Base-by-base conservation (phyloP, 2,113 vertebrate genomes). In the Phasianus colchicus region DNA sequence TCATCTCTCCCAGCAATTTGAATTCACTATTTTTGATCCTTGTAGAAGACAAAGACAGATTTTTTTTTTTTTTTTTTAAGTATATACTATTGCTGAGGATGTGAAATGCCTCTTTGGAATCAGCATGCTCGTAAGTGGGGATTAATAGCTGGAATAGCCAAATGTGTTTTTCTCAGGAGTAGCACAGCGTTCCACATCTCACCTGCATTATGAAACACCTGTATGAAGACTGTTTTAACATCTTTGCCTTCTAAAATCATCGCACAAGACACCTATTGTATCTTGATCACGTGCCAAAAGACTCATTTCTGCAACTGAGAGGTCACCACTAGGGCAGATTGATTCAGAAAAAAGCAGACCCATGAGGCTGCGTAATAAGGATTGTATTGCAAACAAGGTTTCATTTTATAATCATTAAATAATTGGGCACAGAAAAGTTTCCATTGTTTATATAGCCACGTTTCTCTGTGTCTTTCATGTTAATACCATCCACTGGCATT, bases 281-380 rank as follows among this genome's bases (percentile, higher is more conserved):
- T 88, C 76, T 76, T 87, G 72, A 94, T 91, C 83, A 65, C 11
- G 93, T 98, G 97, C 97, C 97, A 98, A 97, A 97, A 79, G 91
- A 34, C 85, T 90, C 20, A 88, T 96, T 97, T 95, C 71, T 95
- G 89, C 94, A 97, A 94, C 93, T 93, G 82, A 96, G 90, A 67
- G 77, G 88, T 81, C 86, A 92, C 52, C 63, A 93, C 92, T 95
- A 86, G 94, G 58, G 3, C 40, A 74, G 71, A 85, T n/a, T 80
- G 50, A 90, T 96, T 92, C 73, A 89, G 88, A 91, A 95, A 65
- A 58, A 87, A 95, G 88, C 61, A 93, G 86, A 96, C 88, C 86
- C 93, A 69, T 90, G 95, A 86, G 86, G 61, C 91, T 82, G 94
- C 94, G 80, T 93, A 96, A 78, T 94, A 97, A 88, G 14, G 87